Percentiles rank a stretch among this genome's conserved stretches.
Conservation (phyloP, 92 coral and sea anemone species). For the Paramuricea clavata region DNA sequence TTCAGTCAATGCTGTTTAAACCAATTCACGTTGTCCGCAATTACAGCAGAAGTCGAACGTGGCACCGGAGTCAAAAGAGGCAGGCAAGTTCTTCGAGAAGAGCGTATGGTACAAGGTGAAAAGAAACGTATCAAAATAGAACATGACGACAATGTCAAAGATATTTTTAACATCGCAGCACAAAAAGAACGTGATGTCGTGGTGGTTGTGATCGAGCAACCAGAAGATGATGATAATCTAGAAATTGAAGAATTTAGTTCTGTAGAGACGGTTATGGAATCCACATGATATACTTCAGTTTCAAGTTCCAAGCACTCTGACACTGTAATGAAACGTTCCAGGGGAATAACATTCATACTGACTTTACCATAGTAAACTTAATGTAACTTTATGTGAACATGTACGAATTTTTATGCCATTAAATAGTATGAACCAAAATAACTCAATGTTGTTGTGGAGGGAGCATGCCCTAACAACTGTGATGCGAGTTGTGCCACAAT, state of each 20-base stretch:
- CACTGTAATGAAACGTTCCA: background rate
- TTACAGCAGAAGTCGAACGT: background rate
- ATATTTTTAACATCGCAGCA: background rate
- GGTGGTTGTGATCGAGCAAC: background rate
- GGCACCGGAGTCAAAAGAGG: background rate
- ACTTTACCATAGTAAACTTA: too few relatives aligned
- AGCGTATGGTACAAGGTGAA: background rate
- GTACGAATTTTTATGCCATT: too few relatives aligned
- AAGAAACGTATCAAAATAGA: background rate
- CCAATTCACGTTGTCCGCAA: slow-evolving; percentile 1
- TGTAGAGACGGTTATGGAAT: background rate
- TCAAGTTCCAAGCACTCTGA: background rate
- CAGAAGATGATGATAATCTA: too few relatives aligned
- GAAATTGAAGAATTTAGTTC: background rate
- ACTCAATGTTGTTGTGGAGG: too few relatives aligned
- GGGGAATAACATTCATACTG: background rate
- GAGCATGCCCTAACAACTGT: too few relatives aligned
- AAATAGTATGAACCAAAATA: too few relatives aligned
- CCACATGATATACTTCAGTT: background rate
- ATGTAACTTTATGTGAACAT: too few relatives aligned
- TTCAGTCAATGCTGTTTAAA: background rate
- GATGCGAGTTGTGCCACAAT: too few relatives aligned
- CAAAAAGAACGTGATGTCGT: background rate
- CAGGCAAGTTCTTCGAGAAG: background rate
- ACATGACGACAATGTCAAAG: background rate